Base-by-base conservation (phyloP, 2,888 invertebrate genomes). In the Andricus quercusramuli region DNA sequence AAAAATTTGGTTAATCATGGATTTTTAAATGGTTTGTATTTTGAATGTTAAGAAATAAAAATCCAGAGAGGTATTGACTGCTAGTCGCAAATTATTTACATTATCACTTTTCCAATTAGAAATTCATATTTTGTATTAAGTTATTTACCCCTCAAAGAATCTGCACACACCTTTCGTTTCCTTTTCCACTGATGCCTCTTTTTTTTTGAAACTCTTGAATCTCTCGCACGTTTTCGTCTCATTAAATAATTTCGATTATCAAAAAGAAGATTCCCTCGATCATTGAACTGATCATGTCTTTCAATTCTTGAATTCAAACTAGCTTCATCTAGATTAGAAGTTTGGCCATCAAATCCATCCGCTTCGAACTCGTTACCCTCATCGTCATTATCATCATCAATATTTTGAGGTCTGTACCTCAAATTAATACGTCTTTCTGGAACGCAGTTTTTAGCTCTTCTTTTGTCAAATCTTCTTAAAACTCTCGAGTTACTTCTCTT, bases 341-440 rank as follows among this genome's bases (percentile, higher is more conserved):
- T 47, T 68, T 51, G 6, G 77, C 79, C 79, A 81, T 85, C 66
- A 80, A 83, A 80, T 11, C 82, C 77, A 56, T 83, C 82, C 44
- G 82, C 85, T 15, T 84, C 83, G 9, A 81, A 77, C 70, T 84
- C 82, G 13, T 80, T 82, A 25, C 79, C 82, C 37, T 78, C 78
- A 37, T 76, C 78, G 17, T 78, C 77, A 17, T 82, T 78, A 25
- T 85, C 84, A 25, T 84, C 83, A 9, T 80, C 79, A 20, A 68
- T 51, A 37, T 79, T 76, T 59, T 80, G 77, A 51, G 82, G 78
- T 51, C 81, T 78, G 65, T 83, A 82, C 17, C 41, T 64, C 20
- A 68, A 44, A 25, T 64, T 22, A 1, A 0, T 17, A 29, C 66
- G 37, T 44, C 41, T 41, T 44, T 25, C 76, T n/a, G 29, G 15